These are phyloP conservation scores for Melinaea menophilus DNA, from an alignment of 2,888 invertebrate genomes.

Conservation along the genomic window DNA sequence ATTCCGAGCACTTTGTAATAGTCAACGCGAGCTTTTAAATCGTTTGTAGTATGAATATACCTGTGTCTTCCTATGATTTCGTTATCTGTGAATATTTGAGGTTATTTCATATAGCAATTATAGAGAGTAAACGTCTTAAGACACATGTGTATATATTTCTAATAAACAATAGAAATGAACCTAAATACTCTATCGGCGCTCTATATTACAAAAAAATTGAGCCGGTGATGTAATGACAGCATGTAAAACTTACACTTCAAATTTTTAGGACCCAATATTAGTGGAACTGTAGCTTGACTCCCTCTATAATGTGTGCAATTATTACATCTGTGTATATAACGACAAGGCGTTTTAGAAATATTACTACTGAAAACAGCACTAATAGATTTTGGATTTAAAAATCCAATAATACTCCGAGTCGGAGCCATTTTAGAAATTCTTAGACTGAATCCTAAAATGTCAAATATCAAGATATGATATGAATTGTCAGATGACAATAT, in stretches of 20 bases:
- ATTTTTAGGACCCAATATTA: conserved; percentile 58
- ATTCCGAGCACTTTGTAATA: conserved; percentile 97
- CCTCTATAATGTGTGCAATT: conserved; percentile 61
- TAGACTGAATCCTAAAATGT: conserved; percentile 32
- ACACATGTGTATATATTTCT: neutral
- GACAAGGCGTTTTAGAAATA: conserved; percentile 68
- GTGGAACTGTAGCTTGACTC: conserved; percentile 51
- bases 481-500: conserved; percentile 13
- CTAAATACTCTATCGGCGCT: conserved; percentile 2
- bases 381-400: conserved; percentile 78
- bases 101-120: conserved; percentile 45
- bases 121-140: conserved; percentile 10
- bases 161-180: conserved; percentile 13
- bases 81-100: conserved; percentile 56
- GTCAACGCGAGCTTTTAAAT: conserved; percentile 79
- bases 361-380: conserved; percentile 71
- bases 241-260: conserved; percentile 69
- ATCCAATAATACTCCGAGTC: conserved; percentile 78
- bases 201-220: conserved; percentile 35
- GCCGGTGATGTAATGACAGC: conserved; percentile 74
- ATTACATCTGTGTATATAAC: conserved; percentile 73
- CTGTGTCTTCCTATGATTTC: conserved; percentile 49
- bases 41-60: conserved; percentile 78
- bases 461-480: conserved; percentile 30
- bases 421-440: conserved; percentile 74